A percentile compares a stretch with the other conserved stretches of the same genome.
Evolutionary conservation across 1,140 invertebrate genomes (phyloP).

Genomic region (Dinoponera quadriceps): DNA sequence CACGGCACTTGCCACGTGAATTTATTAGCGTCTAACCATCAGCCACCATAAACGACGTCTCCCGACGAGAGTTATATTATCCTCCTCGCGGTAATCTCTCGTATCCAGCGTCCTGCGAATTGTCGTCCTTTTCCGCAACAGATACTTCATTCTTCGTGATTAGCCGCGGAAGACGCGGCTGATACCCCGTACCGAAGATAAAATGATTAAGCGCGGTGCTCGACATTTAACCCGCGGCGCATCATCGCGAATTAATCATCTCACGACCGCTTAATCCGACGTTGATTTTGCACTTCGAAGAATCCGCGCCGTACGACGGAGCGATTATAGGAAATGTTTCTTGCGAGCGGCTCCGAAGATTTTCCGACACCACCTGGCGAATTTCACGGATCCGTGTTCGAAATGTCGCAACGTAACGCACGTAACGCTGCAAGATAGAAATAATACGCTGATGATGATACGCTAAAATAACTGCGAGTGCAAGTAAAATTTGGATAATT

Average conservation of each 20-base stretch:
- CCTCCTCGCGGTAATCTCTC: conserved; percentile 16
- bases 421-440: too few relatives aligned
- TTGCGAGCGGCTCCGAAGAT: too few relatives aligned
- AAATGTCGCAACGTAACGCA: too few relatives aligned
- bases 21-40: conserved; percentile 75
- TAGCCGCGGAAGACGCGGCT: not conserved
- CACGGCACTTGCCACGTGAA: conserved; percentile 73
- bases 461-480: too few relatives aligned
- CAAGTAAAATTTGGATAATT: too few relatives aligned
- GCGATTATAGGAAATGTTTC: not conserved
- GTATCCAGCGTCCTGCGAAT: conserved; percentile 22
- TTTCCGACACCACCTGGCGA: too few relatives aligned
- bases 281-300: not conserved
- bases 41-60: conserved; percentile 49
- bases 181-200: not conserved
- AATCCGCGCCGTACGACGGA: not conserved
- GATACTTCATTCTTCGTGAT: conserved; percentile 19
- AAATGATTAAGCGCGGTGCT: conserved; percentile 2
- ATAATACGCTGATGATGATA: too few relatives aligned
- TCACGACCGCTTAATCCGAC: not conserved
- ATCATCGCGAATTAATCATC: conserved; percentile 10
- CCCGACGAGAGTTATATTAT: conserved; percentile 41
- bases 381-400: too few relatives aligned
- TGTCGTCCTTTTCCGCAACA: conserved; percentile 40
- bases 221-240: not conserved